Evolutionary conservation across 2,797 vertebrate species (phyloP), one percentile per base, ranked within the genome.

Genomic region (Threskiornis aethiopicus): DNA sequence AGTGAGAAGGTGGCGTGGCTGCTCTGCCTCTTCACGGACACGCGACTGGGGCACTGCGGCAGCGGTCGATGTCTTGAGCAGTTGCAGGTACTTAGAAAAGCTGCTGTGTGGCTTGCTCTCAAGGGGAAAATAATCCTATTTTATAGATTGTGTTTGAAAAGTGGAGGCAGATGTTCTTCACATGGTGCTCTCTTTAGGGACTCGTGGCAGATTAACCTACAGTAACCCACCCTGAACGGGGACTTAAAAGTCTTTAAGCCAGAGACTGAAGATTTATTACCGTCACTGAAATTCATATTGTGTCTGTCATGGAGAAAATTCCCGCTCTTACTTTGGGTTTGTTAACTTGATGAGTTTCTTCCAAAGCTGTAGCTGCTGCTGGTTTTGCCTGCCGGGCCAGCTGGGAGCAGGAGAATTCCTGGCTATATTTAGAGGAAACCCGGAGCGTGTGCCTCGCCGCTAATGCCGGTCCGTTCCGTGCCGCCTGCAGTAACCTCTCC

Each of bases 401-500:
- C 87, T 49, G 70, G 93, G 64, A 84, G 89, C 86, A 21, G 73
- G 59, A 73, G 89, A 20, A 42, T 80, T 87, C 78, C 77, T 51
- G 87, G 57, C 90, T 97, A 37, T 88, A 75, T 93, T 90, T 93
- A 93, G 94, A 93, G 84, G 52, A 37, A 13, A 7, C 9, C 42
- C 1, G 0, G 51, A 62, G 57, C 7, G 6, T 54, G 37, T 20
- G 47, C 76, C 73, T n/a, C 7, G 6, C 64, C 3, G 1, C 65
- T 35, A 13, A 8, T 8, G 31, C 58, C 3, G 4, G 70, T 37
- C 54, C 3, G 2, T 12, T 51, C 77, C 10, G 5, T 73, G 65
- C 90, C 3, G 31, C 89, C 80, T 28, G 33, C 94, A 70, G 78
- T 97, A 97, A 98, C 93, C 87, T 96, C 82, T 97, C 89, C 84